Evolutionary conservation across 1,140 invertebrate species (phyloP), one percentile per base, ranked within the genome.

Genomic region (Drosophila carrolli): DNA sequence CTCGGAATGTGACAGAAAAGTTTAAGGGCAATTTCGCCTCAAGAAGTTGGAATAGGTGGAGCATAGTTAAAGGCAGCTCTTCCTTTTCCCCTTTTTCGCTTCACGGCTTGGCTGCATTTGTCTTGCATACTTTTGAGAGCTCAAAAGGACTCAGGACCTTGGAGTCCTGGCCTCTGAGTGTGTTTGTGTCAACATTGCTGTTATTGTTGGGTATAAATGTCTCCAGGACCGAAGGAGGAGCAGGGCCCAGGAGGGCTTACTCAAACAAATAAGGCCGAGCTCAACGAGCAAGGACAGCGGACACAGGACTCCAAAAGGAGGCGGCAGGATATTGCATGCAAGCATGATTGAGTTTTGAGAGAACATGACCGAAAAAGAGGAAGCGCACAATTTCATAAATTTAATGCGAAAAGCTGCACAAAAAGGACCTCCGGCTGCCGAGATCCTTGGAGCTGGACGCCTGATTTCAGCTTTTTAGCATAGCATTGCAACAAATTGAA

Each of bases 301-400:
- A 60, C 68, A 47, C 29, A 59, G 59, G 56, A 68, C 56, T 23
- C 50, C 7, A 23, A 60, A 61, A 61, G 32, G 35, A 79, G 58
- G 29, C 57, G 76, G 62, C 78, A 88, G 84, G 85, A 89, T 84
- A 84, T 81, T 84, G 80, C 74, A 81, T 90, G 85, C 78, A 89
- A 84, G 84, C 84, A 81, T 90, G 84, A 89, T 89, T 89, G 84
- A 89, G 84, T 84, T 89, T 89, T 67, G 63, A 89, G 84, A 84
- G 84, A 54, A 89, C 74, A 75, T 62, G 62, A 70, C 55, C 65
- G 55, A 78, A 83, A 78, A 78, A 80, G 47, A 78, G 78, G 82
- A 85, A 85, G 81, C 74, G 67, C 74, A 85, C 81, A 85, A 85
- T 85, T 85, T 85, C 81, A 85, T 85, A 85, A 85, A 85, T 85